Percentiles rank a stretch among this genome's conserved stretches.
These are phyloP conservation scores for Epinotia nisella DNA, from an alignment of 2,888 invertebrate genomes.

Conservation along the genomic window DNA sequence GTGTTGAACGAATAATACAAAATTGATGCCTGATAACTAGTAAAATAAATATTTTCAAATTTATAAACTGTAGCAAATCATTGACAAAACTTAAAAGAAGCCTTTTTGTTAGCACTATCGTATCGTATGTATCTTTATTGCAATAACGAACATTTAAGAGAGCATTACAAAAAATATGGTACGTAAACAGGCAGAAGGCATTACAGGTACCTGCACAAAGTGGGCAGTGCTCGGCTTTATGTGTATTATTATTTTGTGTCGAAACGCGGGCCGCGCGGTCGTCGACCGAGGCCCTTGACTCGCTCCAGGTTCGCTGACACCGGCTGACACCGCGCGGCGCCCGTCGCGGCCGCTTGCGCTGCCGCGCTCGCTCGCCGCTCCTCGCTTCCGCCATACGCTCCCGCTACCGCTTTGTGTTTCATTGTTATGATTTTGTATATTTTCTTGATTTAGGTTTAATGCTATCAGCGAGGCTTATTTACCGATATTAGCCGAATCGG, in stretches of 20 bases:
- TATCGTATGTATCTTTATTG: neutral
- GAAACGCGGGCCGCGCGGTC: constrained; percentile 74
- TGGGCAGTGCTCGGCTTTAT: constrained; percentile 55
- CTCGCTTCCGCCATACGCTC: constrained; percentile 31
- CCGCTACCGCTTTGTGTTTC: constrained; percentile 22
- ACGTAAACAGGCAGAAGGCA: constrained; percentile 23
- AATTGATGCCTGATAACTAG: neutral
- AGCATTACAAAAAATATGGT: constrained; percentile 11
- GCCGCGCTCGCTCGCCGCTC: constrained; percentile 46
- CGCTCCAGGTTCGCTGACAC: constrained; percentile 79
- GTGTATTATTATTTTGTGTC: constrained; percentile 58
- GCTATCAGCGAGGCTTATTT: no score
- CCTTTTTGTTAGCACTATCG: neutral
- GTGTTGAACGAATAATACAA: neutral
- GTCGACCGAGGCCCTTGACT: constrained; percentile 84
- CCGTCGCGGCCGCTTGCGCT: constrained; percentile 47
- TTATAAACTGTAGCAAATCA: neutral
- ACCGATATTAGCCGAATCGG: no score
- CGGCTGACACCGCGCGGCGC: constrained; percentile 59
- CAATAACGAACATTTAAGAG: neutral
- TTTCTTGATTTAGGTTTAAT: neutral
- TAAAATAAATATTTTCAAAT: neutral
- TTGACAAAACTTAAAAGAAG: neutral
- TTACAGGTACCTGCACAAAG: constrained; percentile 39
- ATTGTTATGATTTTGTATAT: neutral